Evolutionary conservation across 2,888 invertebrate species (phyloP).

Genomic region (Crematogaster levior): DNA sequence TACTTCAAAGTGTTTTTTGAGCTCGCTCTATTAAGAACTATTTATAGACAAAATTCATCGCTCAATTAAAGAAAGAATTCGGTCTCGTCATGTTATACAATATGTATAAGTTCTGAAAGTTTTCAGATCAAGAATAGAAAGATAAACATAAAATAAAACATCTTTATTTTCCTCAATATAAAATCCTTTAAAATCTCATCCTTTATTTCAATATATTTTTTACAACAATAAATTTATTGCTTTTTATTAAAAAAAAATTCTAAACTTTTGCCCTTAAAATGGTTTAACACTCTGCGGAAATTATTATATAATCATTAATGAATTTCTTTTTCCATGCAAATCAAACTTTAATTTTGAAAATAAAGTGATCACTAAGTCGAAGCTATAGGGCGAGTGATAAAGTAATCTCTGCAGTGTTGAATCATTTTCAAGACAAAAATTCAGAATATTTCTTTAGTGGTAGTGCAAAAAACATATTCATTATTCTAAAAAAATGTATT

Average conservation of each 20-base stretch:
- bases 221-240: too few species aligned
- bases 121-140: neutral
- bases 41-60: neutral
- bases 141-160: neutral
- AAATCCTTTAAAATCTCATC: too few species aligned
- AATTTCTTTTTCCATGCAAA: too few species aligned
- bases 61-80: slow-evolving; percentile 19
- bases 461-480: neutral
- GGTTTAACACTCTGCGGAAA: too few species aligned
- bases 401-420: too few species aligned
- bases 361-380: too few species aligned
- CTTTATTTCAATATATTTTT: too few species aligned
- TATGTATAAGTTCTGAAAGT: neutral
- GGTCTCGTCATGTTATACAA: neutral
- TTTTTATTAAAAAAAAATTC: too few species aligned
- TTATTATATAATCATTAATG: too few species aligned
- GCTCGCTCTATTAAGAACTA: neutral
- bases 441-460: neutral
- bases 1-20: neutral
- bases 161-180: neutral
- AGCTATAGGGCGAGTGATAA: too few species aligned
- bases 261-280: too few species aligned
- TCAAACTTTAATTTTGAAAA: too few species aligned
- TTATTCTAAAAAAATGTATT: neutral
- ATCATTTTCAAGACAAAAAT: neutral